A percentile compares a stretch with the other conserved stretches of the same genome.
phyloP scores from a whole-genome alignment of 1,140 invertebrate species.

The Teleopsis dalmanni region DNA sequence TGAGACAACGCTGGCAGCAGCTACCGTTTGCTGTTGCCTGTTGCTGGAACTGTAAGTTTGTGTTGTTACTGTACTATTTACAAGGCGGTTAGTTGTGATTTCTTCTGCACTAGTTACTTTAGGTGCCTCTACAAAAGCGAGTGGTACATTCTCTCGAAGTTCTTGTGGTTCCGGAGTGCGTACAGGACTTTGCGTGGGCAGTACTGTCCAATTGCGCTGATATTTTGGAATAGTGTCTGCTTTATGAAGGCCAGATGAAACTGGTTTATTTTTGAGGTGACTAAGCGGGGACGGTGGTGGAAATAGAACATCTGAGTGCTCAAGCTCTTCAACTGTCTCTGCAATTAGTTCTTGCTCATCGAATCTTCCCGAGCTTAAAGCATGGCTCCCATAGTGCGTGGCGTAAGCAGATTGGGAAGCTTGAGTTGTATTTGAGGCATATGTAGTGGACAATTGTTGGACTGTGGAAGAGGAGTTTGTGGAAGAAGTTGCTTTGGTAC shows the following conservation, averaged over 20 bases:
- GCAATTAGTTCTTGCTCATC: conserved; percentile 33
- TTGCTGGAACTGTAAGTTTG: not conserved
- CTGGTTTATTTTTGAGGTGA: conserved; percentile 36
- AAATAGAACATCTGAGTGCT: conserved; percentile 33
- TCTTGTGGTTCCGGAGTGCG: conserved; percentile 47
- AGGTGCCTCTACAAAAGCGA: conserved; percentile 36
- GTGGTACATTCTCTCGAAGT: conserved; percentile 39
- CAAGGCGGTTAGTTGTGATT: conserved; percentile 20
- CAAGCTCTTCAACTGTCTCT: conserved; percentile 35
- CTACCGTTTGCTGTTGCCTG: conserved; percentile 5
- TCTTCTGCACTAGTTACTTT: conserved; percentile 2
- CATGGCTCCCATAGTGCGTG: not conserved
- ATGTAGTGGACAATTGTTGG: conserved; percentile 22
- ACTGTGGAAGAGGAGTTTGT: conserved; percentile 42
- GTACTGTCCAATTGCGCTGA: conserved; percentile 52
- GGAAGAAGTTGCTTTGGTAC: conserved; percentile 30
- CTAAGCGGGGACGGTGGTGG: conserved; percentile 41
- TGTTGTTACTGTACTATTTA: conserved; percentile 30
- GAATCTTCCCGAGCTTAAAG: conserved; percentile 15
- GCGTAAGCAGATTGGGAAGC: conserved; percentile 5
- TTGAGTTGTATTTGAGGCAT: conserved; percentile 12
- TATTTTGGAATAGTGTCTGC: conserved; percentile 53
- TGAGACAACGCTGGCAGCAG: conserved; percentile 12
- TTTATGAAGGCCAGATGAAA: conserved; percentile 49
- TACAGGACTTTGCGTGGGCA: conserved; percentile 48